These are phyloP conservation scores for Ailuropoda melanoleuca DNA, from an alignment of 2,113 vertebrate species.

Conservation along the genomic window DNA sequence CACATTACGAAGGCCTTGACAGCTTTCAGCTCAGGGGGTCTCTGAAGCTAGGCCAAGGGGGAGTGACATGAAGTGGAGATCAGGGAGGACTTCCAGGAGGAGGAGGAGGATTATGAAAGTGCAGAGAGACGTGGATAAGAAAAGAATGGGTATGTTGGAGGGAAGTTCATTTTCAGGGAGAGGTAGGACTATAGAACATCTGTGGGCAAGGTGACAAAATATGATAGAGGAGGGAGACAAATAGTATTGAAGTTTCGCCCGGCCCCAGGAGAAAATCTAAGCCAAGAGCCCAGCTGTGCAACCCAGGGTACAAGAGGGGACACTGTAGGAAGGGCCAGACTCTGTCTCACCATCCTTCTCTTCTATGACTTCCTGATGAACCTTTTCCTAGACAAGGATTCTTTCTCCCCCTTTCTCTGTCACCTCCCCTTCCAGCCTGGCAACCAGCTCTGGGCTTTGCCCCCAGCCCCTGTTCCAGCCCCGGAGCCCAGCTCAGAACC, in stretches of 20 bases:
- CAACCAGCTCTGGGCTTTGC: neutral
- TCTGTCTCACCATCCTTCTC: neutral
- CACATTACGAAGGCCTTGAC: neutral
- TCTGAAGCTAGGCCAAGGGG: neutral
- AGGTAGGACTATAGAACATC: neutral
- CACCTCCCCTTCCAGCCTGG: neutral
- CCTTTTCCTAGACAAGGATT: neutral
- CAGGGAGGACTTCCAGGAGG: constrained; percentile 20
- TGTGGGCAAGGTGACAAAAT: neutral
- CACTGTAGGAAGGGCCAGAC: neutral
- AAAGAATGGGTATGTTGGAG: neutral
- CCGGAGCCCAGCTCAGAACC: neutral
- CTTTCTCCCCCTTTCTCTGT: neutral
- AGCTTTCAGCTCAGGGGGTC: neutral
- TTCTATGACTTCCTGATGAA: neutral
- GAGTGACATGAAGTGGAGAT: neutral
- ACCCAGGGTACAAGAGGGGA: neutral
- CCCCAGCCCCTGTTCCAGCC: neutral
- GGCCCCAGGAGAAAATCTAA: neutral
- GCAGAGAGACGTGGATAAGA: neutral
- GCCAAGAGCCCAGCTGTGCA: neutral
- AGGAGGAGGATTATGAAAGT: neutral
- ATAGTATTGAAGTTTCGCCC: neutral
- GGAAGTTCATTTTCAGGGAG: neutral
- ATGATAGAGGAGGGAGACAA: too few species aligned